Conservation (phyloP, 2,888 invertebrate genomes). For the Himalopsyche kuldschensis region DNA sequence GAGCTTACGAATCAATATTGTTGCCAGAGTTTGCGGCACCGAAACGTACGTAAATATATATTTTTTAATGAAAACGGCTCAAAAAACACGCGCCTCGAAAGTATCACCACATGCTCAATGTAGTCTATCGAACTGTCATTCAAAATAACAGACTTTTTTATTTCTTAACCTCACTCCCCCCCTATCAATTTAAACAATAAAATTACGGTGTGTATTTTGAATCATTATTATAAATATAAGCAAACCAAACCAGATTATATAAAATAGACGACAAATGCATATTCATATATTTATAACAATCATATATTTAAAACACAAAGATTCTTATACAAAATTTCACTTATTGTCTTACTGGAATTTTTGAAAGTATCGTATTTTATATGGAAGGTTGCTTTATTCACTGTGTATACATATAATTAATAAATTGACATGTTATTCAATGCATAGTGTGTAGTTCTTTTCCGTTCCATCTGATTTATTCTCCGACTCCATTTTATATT, state of each 20-base stretch:
- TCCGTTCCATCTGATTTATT: no score
- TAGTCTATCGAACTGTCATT: not conserved
- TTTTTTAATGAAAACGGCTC: not conserved
- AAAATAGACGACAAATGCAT: not conserved
- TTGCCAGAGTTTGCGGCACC: slow-evolving; percentile 2
- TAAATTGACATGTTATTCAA: no score
- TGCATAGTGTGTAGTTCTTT: no score
- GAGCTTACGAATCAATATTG: not conserved
- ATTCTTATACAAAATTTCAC: not conserved
- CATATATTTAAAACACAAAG: not conserved
- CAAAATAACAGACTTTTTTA: not conserved
- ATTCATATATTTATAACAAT: not conserved
- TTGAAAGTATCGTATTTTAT: not conserved
- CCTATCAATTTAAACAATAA: not conserved
- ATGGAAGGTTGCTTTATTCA: not conserved
- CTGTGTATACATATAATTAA: not conserved
- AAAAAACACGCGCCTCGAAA: not conserved
- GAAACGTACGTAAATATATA: not conserved
- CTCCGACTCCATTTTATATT: no score
- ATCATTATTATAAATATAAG: not conserved
- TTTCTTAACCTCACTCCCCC: not conserved
- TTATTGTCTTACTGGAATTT: not conserved
- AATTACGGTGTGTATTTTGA: not conserved
- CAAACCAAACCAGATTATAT: not conserved
- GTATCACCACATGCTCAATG: not conserved